phyloP scores from a whole-genome alignment of 1,140 invertebrate genomes.

The Rhizoglyphus robini region DNA sequence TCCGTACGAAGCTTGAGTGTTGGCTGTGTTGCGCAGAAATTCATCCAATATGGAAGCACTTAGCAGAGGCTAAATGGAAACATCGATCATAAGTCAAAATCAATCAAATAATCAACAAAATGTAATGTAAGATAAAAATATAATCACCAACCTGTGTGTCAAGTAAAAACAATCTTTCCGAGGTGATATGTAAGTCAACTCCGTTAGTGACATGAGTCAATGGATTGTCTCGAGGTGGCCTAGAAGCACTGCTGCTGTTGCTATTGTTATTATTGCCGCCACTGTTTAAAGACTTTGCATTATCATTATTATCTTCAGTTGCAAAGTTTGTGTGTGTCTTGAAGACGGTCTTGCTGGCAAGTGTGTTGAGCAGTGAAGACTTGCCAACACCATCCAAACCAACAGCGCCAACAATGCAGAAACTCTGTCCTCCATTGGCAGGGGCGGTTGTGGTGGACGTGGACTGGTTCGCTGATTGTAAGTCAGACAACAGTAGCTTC shows the following conservation, averaged over 20 bases:
- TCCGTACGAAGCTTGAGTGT: neutral
- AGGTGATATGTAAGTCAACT: constrained; percentile 22
- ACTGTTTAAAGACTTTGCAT: too few relatives aligned
- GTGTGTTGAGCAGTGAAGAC: constrained; percentile 18
- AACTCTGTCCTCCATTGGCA: neutral
- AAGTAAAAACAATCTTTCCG: constrained; percentile 19
- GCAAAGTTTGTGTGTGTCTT: constrained; percentile 12
- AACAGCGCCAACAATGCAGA: constrained; percentile 16
- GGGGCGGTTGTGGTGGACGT: neutral
- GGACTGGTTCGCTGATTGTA: neutral
- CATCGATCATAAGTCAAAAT: neutral
- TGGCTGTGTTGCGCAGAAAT: constrained; percentile 10
- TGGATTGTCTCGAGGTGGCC: neutral
- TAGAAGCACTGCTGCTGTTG: too few relatives aligned
- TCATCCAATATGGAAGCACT: constrained; percentile 24
- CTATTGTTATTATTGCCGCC: too few relatives aligned
- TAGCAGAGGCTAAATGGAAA: constrained; percentile 18
- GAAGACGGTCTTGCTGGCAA: constrained; percentile 22
- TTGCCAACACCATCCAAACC: constrained; percentile 23
- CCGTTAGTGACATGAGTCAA: constrained; percentile 22
- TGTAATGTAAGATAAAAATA: neutral
- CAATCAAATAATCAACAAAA: neutral
- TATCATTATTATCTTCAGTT: neutral
- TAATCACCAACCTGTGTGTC: constrained; percentile 20
- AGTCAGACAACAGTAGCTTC: neutral